Evolutionary conservation across 2,113 vertebrate species (phyloP), one percentile per base, ranked within the genome.

Genomic region (Mormoops blainvillei): DNA sequence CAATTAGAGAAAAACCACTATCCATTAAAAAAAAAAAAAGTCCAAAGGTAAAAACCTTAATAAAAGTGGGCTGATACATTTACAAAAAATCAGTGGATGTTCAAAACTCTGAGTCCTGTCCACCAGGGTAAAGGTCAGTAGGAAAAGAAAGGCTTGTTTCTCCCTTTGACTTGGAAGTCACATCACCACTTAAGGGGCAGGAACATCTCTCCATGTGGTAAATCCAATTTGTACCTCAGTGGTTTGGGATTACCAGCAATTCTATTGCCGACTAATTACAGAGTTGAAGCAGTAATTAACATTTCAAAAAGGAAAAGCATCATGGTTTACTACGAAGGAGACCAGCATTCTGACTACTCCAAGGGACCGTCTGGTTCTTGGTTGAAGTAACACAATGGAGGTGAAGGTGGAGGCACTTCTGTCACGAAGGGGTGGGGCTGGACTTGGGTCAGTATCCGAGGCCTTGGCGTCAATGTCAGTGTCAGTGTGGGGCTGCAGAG

Each of bases 251-350:
- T 36, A 45, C 38, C 76, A 68, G 84, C 76, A 78, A 94, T 94
- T 96, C 76, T 88, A 70, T 63, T 4, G 0, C 81, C 87, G 52
- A 86, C 82, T 97, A 96, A 98, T 98, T 95, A 96, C 38, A 88
- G 33, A 88, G 45, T 14, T 20, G 48, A 87, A 94, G 82, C 80
- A 45, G 96, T 96, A 92, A 97, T 96, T 95, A 96, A 95, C 68
- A 73, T 73, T 85, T 85, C 24, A n/a, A 48, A 94, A 36, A 56
- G 61, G 90, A 94, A 43, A 24, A 26, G 36, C n/a, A 31, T 26
- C 38, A 28, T 0, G 11, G 87, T 82, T 91, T 85, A 56, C 77
- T 10, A 68, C 2, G 58, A 86, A 50, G n/a, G 58, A 92, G 36
- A 68, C n/a, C 26, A 7, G 28, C 50, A 48, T 80, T 86, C 54